A percentile compares a stretch with the other conserved stretches of the same genome.
Conservation (phyloP, 2,113 vertebrate genomes). For the Carassius gibelio region DNA sequence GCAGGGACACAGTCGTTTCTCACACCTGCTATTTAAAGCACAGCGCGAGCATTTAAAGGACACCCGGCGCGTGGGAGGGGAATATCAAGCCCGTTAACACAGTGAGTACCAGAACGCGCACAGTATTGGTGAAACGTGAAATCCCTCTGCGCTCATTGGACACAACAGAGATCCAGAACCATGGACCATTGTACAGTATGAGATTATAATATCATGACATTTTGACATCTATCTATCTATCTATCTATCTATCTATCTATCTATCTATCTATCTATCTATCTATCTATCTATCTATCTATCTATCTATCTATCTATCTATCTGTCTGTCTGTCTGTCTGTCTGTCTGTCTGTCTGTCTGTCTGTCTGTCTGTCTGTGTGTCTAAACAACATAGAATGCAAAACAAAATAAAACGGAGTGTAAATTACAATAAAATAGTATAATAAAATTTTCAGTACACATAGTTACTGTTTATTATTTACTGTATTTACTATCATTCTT, state of each 20-base stretch:
- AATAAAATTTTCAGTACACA: neutral
- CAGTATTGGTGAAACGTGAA: slow-evolving; percentile 36
- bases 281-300: neutral
- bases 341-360: neutral
- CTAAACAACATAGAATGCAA: no score
- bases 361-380: no score
- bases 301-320: neutral
- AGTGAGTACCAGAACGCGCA: neutral
- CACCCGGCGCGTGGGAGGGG: slow-evolving; percentile 66
- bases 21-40: slow-evolving; percentile 83
- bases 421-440: no score
- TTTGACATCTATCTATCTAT: no score
- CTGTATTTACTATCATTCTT: neutral
- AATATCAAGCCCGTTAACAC: slow-evolving; percentile 31
- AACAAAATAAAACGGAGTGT: no score
- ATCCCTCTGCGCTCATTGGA: slow-evolving; percentile 23
- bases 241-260: neutral
- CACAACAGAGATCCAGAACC: slow-evolving; percentile 23
- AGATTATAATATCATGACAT: neutral
- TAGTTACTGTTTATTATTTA: neutral
- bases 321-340: neutral
- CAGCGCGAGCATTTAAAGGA: slow-evolving; percentile 63
- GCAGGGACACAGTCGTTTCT: slow-evolving; percentile 63
- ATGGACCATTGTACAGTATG: neutral
- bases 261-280: neutral